Conservation (phyloP, 2,888 invertebrate species). For the Timandra comae region DNA sequence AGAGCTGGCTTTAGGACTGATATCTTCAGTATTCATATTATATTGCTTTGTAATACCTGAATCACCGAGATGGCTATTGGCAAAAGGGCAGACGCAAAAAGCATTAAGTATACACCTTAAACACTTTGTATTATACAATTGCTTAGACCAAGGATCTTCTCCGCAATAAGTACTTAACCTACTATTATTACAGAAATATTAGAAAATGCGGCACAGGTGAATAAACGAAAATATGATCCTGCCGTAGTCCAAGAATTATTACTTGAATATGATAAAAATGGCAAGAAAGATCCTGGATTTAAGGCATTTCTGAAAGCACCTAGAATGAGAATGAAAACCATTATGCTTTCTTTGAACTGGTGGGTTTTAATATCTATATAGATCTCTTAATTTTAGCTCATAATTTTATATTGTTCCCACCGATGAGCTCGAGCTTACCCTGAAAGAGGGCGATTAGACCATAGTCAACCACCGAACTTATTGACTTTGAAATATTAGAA, state of each 20-base stretch:
- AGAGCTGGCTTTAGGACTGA: slow-evolving; percentile 70
- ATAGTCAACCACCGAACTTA: no score
- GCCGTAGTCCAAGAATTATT: slow-evolving; percentile 31
- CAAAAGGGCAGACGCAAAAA: slow-evolving; percentile 66
- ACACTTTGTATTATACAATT: no score
- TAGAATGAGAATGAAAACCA: slow-evolving; percentile 68
- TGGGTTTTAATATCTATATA: slow-evolving; percentile 36
- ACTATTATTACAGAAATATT: slow-evolving; percentile 45
- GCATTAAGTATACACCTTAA: slow-evolving; percentile 50
- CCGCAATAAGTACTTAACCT: no score
- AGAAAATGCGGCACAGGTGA: slow-evolving; percentile 40
- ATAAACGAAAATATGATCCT: slow-evolving; percentile 32
- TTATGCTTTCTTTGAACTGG: slow-evolving; percentile 74
- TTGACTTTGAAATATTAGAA: no score
- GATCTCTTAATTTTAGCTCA: not conserved
- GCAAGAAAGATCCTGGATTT: slow-evolving; percentile 44
- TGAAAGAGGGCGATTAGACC: no score
- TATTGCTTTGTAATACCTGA: slow-evolving; percentile 75
- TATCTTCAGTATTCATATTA: slow-evolving; percentile 67
- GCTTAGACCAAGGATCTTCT: no score
- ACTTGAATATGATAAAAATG: slow-evolving; percentile 16
- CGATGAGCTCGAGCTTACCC: no score
- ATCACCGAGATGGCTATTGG: slow-evolving; percentile 80
- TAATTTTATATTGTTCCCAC: not conserved
- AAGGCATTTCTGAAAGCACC: slow-evolving; percentile 62